A percentile compares a stretch with the other conserved stretches of the same genome.
These are phyloP conservation scores for Zaprionus capensis DNA, from an alignment of 1,140 invertebrate genomes.

Conservation along the genomic window DNA sequence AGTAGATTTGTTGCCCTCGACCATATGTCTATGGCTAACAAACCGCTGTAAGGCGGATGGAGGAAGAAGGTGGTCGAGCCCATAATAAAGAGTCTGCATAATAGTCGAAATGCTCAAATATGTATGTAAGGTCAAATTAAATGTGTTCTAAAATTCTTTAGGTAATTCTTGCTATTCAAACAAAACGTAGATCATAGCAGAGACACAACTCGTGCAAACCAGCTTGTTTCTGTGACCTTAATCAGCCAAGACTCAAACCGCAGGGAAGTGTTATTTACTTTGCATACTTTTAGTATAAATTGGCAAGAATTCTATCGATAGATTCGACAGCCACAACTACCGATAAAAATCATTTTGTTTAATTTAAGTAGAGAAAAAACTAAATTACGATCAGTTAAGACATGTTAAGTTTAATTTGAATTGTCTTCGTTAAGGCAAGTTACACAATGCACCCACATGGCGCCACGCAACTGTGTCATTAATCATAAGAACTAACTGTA, in stretches of 20 bases:
- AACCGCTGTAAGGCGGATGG: background rate
- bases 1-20: constrained; percentile 65
- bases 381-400: no score
- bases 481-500: constrained; percentile 18
- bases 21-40: constrained; percentile 56
- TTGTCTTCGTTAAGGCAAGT: background rate
- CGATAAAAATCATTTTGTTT: no score
- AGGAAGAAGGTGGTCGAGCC: background rate
- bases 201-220: background rate
- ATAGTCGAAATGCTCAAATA: constrained; percentile 40
- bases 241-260: background rate
- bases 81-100: constrained; percentile 41
- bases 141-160: background rate
- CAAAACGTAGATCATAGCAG: background rate
- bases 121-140: background rate
- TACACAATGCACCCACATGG: constrained; percentile 2
- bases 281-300: constrained; percentile 2
- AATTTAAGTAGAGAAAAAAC: no score
- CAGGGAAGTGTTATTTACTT: background rate
- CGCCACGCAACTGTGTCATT: constrained; percentile 7
- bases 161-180: background rate
- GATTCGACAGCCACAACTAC: no score
- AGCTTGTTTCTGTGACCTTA: background rate
- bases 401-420: background rate
- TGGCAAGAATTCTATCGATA: no score